Evolutionary conservation across 2,888 invertebrate species (phyloP).

Genomic region (Tenthredo scrophulariae): DNA sequence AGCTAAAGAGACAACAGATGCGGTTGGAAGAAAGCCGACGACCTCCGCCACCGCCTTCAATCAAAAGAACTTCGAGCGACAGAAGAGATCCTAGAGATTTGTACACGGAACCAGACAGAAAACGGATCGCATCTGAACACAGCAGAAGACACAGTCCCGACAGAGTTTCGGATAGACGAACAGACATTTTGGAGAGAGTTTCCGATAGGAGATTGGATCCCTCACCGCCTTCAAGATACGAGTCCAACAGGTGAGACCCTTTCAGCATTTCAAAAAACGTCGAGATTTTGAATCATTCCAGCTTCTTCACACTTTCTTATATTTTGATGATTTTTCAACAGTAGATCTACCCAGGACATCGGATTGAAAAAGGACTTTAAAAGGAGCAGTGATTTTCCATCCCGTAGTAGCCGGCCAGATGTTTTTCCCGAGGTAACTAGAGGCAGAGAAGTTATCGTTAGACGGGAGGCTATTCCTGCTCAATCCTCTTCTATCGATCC

Average conservation of each 20-base stretch:
- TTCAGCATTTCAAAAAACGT: not conserved
- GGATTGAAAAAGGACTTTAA: conserved; percentile 75
- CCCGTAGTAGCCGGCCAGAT: conserved; percentile 74
- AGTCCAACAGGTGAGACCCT: conserved; percentile 69
- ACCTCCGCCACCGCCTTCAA: conserved; percentile 69
- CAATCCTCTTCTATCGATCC: conserved; percentile 73
- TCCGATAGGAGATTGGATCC: conserved; percentile 73
- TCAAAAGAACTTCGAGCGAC: conserved; percentile 73
- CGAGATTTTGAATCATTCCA: not conserved
- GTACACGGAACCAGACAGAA: conserved; percentile 74
- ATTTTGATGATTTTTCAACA: not conserved
- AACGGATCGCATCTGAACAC: conserved; percentile 73
- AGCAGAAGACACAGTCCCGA: conserved; percentile 74
- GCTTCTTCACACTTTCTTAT: not conserved
- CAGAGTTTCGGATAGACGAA: conserved; percentile 70
- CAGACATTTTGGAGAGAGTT: conserved; percentile 73
- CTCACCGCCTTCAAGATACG: conserved; percentile 72
- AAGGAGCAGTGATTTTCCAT: conserved; percentile 71
- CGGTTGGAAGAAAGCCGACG: conserved; percentile 74
- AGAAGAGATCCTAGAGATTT: conserved; percentile 73
- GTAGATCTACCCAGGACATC: conserved; percentile 72
- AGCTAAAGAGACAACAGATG: conserved; percentile 90
- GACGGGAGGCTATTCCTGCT: conserved; percentile 71
- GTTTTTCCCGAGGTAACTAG: conserved; percentile 73
- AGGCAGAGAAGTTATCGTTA: conserved; percentile 74